phyloP scores from a whole-genome alignment of 1,140 invertebrate genomes.

The Antheraea pernyi region DNA sequence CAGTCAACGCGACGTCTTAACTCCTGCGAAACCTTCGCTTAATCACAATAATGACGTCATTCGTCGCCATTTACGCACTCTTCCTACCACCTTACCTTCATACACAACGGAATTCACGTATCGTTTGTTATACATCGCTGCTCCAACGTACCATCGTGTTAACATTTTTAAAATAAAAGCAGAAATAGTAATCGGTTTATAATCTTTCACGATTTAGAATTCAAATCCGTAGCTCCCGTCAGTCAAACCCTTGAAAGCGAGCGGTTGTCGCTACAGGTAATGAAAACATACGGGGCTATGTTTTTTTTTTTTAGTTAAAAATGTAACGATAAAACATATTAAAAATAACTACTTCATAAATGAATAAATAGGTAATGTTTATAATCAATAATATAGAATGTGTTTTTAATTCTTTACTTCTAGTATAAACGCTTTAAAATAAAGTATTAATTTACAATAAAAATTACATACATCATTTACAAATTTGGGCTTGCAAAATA shows the following conservation, averaged over 20 bases:
- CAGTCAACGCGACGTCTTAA: slow-evolving; percentile 45
- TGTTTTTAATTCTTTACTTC: too few species aligned
- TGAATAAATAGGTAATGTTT: too few species aligned
- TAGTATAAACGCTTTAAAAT: too few species aligned
- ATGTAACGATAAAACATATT: neutral
- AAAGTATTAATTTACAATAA: too few species aligned
- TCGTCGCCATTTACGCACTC: slow-evolving; percentile 46
- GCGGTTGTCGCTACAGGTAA: slow-evolving; percentile 34
- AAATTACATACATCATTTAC: too few species aligned
- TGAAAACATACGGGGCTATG: slow-evolving; percentile 21
- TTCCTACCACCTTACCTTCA: slow-evolving; percentile 6
- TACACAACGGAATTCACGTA: neutral
- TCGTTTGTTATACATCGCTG: neutral
- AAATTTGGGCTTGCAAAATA: too few species aligned
- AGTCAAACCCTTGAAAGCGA: slow-evolving; percentile 21
- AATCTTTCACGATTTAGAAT: neutral
- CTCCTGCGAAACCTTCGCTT: slow-evolving; percentile 44
- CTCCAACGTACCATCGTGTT: neutral
- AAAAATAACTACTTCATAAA: too few species aligned
- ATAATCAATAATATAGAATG: too few species aligned
- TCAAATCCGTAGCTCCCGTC: slow-evolving; percentile 23
- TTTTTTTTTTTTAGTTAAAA: neutral
- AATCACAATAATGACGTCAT: slow-evolving; percentile 60
- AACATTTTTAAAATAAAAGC: neutral
- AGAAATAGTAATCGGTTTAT: neutral